Base-by-base conservation (phyloP, 2,888 invertebrate species). In the Scaptomyza flava region DNA sequence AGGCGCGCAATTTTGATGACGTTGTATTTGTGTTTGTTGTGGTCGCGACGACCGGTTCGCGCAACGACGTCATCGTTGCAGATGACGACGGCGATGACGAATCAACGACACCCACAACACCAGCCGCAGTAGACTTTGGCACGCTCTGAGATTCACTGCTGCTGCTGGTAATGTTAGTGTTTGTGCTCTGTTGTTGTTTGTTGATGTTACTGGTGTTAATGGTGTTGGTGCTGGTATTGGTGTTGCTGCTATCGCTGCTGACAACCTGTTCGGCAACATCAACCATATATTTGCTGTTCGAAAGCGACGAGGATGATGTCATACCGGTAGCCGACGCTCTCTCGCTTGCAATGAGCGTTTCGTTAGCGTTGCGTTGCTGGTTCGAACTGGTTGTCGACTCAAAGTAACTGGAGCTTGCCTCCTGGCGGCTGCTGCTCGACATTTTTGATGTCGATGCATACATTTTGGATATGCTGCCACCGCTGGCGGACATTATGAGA, bases 261-360 rank as follows among this genome's bases (percentile, higher is more conserved):
- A 73, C 85, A 87, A 81, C 84, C 84, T 81, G 85, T 77, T 84
- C 84, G 62, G 69, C 70, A 58, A 74, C 65, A 78, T 68, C 73
- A 52, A 63, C 65, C 34, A 36, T 36, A 57, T 73, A 68, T 64
- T 73, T 73, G 61, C 69, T 77, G 72, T 59, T 83, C 70, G 84
- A 73, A 72, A 65, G n/a, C 50, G 50, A 68, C 47, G 78, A 68
- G 45, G 87, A 79, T 88, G 91, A 90, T 87, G 91, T 90, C 87
- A 90, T 86, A 82, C 89, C 89, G 77, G 83, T 85, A 72, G 84
- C 83, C 77, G 27, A 45, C 14, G 77, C 76, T 77, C 78, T 84
- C 83, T 84, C 87, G 68, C 79, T 77, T 70, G 81, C 81, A 69
- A 82, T 85, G 63, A 86, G 80, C 71, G 77, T 79, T 63, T 81